Conservation (phyloP, 2,113 vertebrate genomes). For the Sinocyclocheilus anshuiensis region DNA sequence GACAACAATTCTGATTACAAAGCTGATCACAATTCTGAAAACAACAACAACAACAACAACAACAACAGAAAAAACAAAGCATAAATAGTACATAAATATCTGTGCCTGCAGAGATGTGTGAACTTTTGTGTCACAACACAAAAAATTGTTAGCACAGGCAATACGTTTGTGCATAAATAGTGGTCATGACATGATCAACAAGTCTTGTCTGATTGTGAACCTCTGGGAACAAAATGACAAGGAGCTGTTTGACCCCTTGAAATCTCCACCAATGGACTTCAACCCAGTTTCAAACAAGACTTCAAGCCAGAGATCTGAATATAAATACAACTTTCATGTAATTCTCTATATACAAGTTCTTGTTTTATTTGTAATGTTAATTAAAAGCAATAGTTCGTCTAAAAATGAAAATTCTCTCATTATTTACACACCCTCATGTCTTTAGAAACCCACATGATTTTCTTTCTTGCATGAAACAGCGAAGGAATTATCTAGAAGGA, state of each 20-base stretch:
- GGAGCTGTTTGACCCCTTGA: neutral
- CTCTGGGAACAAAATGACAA: neutral
- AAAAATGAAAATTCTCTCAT: neutral
- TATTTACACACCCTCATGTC: neutral
- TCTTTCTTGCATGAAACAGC: neutral
- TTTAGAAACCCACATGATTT: neutral
- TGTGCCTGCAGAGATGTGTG: neutral
- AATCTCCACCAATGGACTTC: neutral
- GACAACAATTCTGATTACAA: neutral
- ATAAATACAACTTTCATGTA: neutral
- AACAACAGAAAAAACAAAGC: neutral
- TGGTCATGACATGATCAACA: neutral
- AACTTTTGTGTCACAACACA: constrained; percentile 8
- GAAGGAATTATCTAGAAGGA: neutral
- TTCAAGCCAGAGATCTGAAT: neutral
- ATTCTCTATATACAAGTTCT: neutral
- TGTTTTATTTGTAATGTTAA: neutral
- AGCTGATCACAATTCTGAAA: neutral
- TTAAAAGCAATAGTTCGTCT: neutral
- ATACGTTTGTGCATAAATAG: constrained; percentile 21
- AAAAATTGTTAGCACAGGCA: neutral
- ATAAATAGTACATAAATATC: neutral
- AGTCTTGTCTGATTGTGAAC: constrained; percentile 20
- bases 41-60: no score
- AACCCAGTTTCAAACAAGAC: neutral